Conservation (phyloP, 2,888 invertebrate genomes). For the Amphipyra berbera region DNA sequence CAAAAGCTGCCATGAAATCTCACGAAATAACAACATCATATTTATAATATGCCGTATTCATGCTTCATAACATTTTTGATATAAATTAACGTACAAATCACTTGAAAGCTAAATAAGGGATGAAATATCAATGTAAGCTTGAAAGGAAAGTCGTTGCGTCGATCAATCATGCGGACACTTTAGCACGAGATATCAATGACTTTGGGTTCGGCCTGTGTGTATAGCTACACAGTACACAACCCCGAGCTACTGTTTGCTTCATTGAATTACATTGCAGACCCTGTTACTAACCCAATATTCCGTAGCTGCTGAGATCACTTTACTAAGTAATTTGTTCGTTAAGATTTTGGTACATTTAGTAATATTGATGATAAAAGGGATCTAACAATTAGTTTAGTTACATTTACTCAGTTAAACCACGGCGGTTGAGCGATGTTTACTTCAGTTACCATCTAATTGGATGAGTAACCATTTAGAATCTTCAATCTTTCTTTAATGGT, state of each 20-base stretch:
- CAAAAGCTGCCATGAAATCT: constrained; percentile 27
- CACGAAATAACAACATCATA: constrained; percentile 20
- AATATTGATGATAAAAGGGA: constrained; percentile 54
- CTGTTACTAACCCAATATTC: constrained; percentile 57
- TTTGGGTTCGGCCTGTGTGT: constrained; percentile 49
- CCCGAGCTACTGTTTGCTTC: constrained; percentile 58
- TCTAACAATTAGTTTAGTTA: constrained; percentile 47
- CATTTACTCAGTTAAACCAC: constrained; percentile 23
- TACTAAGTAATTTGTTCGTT: constrained; percentile 60
- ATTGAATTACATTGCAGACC: constrained; percentile 64
- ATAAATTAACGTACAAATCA: constrained; percentile 56
- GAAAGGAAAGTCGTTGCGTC: constrained; percentile 66
- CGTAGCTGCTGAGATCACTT: constrained; percentile 55
- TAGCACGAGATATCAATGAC: constrained; percentile 68
- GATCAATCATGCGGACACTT: constrained; percentile 80
- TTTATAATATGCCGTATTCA: constrained; percentile 14
- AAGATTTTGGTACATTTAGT: constrained; percentile 53
- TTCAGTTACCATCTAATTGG: constrained; percentile 25
- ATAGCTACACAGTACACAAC: constrained; percentile 34
- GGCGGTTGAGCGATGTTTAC: constrained; percentile 34
- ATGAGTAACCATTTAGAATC: constrained; percentile 33
- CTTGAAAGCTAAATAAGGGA: constrained; percentile 68
- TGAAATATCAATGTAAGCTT: constrained; percentile 61
- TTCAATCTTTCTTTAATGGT: constrained; percentile 1
- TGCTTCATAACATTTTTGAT: constrained; percentile 18